Evolutionary conservation across 2,888 invertebrate genomes (phyloP).

Genomic region (Sicus ferrugineus): DNA sequence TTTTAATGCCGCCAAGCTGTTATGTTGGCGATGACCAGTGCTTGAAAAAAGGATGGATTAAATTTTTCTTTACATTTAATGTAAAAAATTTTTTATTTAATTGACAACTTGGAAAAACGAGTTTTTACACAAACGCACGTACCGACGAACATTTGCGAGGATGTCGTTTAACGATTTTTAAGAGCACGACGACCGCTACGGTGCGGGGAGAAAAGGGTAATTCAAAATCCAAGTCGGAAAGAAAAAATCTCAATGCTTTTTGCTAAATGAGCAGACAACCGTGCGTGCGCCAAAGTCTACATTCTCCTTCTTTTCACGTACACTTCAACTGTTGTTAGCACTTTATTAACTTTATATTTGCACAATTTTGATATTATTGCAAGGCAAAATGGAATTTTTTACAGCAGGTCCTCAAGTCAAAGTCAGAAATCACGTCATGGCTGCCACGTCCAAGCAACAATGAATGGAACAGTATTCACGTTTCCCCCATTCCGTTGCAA

Average conservation of each 20-base stretch:
- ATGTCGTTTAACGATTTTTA: constrained; percentile 33
- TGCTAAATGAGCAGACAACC: constrained; percentile 10
- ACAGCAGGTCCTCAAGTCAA: constrained; percentile 50
- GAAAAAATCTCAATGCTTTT: constrained; percentile 31
- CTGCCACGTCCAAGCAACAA: constrained; percentile 65
- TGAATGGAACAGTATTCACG: constrained; percentile 59
- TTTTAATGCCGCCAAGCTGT: background rate
- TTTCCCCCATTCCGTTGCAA: constrained; percentile 18
- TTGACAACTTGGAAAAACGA: constrained; percentile 42
- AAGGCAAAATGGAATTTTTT: constrained; percentile 50
- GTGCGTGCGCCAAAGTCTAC: constrained; percentile 19
- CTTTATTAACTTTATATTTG: constrained; percentile 42
- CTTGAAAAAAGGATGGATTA: background rate
- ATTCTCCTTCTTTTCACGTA: constrained; percentile 42
- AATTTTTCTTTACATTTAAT: constrained; percentile 10
- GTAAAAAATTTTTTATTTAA: constrained; percentile 41
- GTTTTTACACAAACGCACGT: constrained; percentile 42
- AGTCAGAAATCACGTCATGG: constrained; percentile 64
- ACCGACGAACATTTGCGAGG: constrained; percentile 24
- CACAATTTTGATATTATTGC: constrained; percentile 48
- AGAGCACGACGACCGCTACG: constrained; percentile 20
- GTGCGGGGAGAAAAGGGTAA: constrained; percentile 50
- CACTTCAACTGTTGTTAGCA: constrained; percentile 42
- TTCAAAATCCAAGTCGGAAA: constrained; percentile 45
- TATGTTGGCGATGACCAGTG: background rate